Base-by-base conservation (phyloP, 2,113 vertebrate genomes). In the Eulemur macaco region DNA sequence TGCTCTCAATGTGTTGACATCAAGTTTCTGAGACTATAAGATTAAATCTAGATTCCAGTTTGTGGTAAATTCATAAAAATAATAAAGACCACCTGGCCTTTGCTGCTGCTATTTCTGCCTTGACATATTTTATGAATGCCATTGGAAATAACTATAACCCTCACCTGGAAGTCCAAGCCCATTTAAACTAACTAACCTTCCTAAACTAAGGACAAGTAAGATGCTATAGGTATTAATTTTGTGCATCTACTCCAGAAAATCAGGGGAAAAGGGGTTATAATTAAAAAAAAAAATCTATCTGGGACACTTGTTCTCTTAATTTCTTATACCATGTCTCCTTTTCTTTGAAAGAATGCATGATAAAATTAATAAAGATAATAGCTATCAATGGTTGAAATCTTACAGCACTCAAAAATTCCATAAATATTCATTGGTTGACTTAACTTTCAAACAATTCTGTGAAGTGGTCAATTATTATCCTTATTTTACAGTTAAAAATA, bases 101-200 rank as follows among this genome's bases (percentile, higher is more conserved):
- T 42, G 60, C 60, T 42, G 11, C 1, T 6, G n/a, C 17, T 54
- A 1, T 39, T 71, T 93, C 87, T 84, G 58, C 50, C 15, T 29
- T 52, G 42, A 93, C 7, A 8, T 85, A 15, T 66, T 82, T 74
- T 17, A 63, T 58, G 27, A 78, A 2, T 45, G 6, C 21, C 42
- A 31, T 80, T 12, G 29, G 9, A 80, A 83, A 52, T 86, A 73
- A 25, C 37, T 66, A 23, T 13, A 66, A 42, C 8, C 71, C 13
- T 14, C 5, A 14, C 3, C 0, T 3, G 2, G 8, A 76, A 21
- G 23, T 60, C 21, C 4, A 5, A 14, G 31, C 7, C 23, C 68
- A 63, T 9, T 17, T 20, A 74, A 37, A 94, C 14, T 37, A 56
- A 84, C 34, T 47, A 47, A 29, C 8, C 31, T 47, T 31, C 27